Evolutionary conservation across 2,888 invertebrate species (phyloP).

Genomic region (Pandemis corylana): DNA sequence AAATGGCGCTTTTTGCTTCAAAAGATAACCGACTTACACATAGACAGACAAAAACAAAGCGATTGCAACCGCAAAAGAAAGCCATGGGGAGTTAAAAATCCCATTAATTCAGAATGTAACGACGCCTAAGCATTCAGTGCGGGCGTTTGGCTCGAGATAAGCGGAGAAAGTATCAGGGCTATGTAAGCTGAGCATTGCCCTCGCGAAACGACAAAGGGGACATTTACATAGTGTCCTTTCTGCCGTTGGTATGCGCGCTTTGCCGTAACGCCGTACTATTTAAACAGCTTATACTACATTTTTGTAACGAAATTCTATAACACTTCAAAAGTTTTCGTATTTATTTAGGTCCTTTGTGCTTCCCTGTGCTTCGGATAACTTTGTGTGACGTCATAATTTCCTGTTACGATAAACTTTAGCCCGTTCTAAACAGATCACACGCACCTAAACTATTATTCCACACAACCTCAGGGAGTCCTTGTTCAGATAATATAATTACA

Average conservation of each 20-base stretch:
- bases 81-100: conserved; percentile 31
- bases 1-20: not conserved
- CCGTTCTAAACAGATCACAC: conserved; percentile 1
- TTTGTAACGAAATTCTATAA: conserved; percentile 26
- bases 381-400: conserved; percentile 31
- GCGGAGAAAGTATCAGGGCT: conserved; percentile 44
- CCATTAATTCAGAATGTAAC: conserved; percentile 35
- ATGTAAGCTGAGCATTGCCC: conserved; percentile 50
- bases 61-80: conserved; percentile 15
- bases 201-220: conserved; percentile 50
- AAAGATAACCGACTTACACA: not conserved
- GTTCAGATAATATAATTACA: conserved; percentile 21
- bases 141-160: conserved; percentile 36
- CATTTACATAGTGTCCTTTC: conserved; percentile 54
- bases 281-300: conserved; percentile 43
- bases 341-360: conserved; percentile 23
- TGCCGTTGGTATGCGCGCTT: conserved; percentile 42
- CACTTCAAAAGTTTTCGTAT: conserved; percentile 20
- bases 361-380: conserved; percentile 4
- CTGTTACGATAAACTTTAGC: conserved; percentile 32
- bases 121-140: conserved; percentile 35
- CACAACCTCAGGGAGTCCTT: conserved; percentile 1
- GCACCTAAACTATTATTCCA: conserved; percentile 1
- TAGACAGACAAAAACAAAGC: conserved; percentile 19
- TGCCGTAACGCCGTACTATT: conserved; percentile 45